Conservation (phyloP, 2,888 invertebrate species). For the Cantharis rufa region DNA sequence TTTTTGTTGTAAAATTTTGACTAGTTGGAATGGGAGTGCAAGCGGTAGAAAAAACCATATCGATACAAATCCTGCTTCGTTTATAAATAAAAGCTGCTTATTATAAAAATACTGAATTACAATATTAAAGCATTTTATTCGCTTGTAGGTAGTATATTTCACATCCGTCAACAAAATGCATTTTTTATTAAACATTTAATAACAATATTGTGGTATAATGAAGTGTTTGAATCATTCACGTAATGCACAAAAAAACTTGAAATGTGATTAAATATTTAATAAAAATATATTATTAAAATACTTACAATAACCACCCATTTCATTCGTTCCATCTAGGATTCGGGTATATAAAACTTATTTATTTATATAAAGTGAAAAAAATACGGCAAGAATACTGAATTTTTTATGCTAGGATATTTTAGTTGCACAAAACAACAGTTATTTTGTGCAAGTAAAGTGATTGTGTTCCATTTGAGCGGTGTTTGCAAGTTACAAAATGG, state of each 20-base stretch:
- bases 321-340: background rate
- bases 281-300: slow-evolving; percentile 4
- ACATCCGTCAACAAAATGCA: slow-evolving; percentile 1
- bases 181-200: slow-evolving; percentile 19
- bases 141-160: slow-evolving; percentile 20
- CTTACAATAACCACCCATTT: slow-evolving; percentile 6
- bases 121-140: slow-evolving; percentile 21
- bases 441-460: slow-evolving; percentile 2
- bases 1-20: background rate
- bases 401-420: background rate
- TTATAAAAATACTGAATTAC: slow-evolving; percentile 31
- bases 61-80: slow-evolving; percentile 14
- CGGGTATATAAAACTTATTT: background rate
- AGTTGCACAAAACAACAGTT: background rate
- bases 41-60: background rate
- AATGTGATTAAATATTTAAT: slow-evolving; percentile 19
- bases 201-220: slow-evolving; percentile 6
- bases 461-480: background rate
- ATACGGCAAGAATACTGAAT: slow-evolving; percentile 25
- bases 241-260: slow-evolving; percentile 1
- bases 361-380: slow-evolving; percentile 9
- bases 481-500: background rate
- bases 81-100: slow-evolving; percentile 27
- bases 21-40: background rate
- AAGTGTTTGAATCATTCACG: background rate